Evolutionary conservation across 1,140 invertebrate genomes (phyloP).

Genomic region (Bradysia coprophila): DNA sequence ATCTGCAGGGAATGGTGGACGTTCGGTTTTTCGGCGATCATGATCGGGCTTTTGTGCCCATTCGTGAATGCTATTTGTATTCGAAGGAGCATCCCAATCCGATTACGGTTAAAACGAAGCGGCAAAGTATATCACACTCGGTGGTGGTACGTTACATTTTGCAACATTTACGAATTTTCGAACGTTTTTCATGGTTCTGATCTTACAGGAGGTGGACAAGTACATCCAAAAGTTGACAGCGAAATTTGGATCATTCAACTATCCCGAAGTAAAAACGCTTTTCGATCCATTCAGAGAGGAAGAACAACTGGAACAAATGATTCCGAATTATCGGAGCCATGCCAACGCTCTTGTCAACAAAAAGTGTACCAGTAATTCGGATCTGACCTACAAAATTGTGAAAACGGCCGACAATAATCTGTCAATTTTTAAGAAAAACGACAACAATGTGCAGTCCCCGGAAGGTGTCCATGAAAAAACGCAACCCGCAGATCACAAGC

Average conservation of each 20-base stretch:
- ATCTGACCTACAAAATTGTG: slow-evolving; percentile 19
- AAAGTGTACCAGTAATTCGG: slow-evolving; percentile 11
- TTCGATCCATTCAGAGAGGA: slow-evolving; percentile 45
- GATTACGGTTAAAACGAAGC: slow-evolving; percentile 35
- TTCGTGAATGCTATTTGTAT: slow-evolving; percentile 67
- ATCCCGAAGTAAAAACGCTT: slow-evolving; percentile 48
- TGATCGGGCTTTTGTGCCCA: slow-evolving; percentile 77
- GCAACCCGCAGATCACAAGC: too few relatives aligned
- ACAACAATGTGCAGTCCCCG: too few relatives aligned
- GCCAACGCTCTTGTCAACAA: slow-evolving; percentile 9
- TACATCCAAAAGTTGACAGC: slow-evolving; percentile 53
- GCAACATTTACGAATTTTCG: not conserved
- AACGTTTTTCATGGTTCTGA: not conserved
- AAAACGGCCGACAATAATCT: slow-evolving; percentile 19
- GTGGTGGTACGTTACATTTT: slow-evolving; percentile 23
- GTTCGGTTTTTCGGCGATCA: slow-evolving; percentile 89
- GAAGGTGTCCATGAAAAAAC: too few relatives aligned
- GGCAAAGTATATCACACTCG: slow-evolving; percentile 39
- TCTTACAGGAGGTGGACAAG: slow-evolving; percentile 40
- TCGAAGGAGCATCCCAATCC: slow-evolving; percentile 44
- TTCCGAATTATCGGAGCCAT: slow-evolving; percentile 25
- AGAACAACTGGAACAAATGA: slow-evolving; percentile 45
- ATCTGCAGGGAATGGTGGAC: slow-evolving; percentile 57
- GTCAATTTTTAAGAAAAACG: slow-evolving; percentile 19
- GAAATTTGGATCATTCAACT: slow-evolving; percentile 59